Evolutionary conservation across 2,113 vertebrate species (phyloP), one percentile per base, ranked within the genome.

Genomic region (Melanocharis versteri): DNA sequence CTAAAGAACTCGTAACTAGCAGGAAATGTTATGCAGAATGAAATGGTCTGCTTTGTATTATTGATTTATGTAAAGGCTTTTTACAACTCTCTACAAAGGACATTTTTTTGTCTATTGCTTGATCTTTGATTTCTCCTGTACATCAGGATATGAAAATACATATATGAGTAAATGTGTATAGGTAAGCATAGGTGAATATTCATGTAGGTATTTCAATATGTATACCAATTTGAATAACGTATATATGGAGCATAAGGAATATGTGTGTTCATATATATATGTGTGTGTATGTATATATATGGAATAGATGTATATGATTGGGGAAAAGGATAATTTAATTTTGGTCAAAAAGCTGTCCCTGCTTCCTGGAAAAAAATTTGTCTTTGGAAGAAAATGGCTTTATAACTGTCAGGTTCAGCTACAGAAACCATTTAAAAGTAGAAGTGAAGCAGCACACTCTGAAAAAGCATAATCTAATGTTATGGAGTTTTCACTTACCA

Each of bases 1-100:
- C 13, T 50, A 42, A 53, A 69, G 23, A 58, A 27, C 14, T 61
- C 18, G 0, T 5, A 73, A 64, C 40, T 78, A 26, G 20, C 6
- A 83, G 58, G 33, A 60, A 69, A 57, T 1, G 0, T 22, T 53
- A 15, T 0, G 0, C 15, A 73, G 47, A 73, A 45, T 17, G 8
- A 81, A 78, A n/a, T 53, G 6, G 5, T 62, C 37, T 69, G 14
- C 27, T 80, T 77, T 37, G 3, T 21, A 2, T 19, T 56, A 61
- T 24, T 73, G 7, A 19, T 57, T 57, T 65, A 30, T n/a, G 15
- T 42, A 54, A 76, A 54, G 17, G 3, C 24, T 82, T 83, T 69
- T 53, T 0, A 13, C 15, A 14, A 30, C 23, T 47, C 8, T 33
- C 17, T 83, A 7, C 30, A 80, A 76, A 80, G 40, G 44, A 47